phyloP scores from a whole-genome alignment of 2,113 vertebrate genomes.

The Acanthisitta chloris region DNA sequence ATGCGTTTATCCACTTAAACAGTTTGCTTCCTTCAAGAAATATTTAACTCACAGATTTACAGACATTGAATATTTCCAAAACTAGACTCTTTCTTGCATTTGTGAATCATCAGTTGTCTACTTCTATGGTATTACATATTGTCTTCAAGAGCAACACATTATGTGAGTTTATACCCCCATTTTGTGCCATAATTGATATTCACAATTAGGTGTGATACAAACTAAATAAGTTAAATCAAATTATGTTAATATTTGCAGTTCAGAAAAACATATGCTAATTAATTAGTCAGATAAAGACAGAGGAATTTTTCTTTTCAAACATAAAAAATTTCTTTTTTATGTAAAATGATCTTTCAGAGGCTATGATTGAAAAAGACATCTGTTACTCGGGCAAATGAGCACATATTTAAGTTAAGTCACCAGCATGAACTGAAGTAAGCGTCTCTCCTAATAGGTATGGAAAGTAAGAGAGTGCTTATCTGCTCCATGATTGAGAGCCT shows the following conservation, averaged over 20 bases:
- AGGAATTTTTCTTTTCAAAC: not conserved
- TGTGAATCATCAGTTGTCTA: not conserved
- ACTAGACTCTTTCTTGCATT: not conserved
- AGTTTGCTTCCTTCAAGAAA: constrained; percentile 8
- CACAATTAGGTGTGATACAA: not conserved
- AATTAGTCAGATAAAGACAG: not conserved
- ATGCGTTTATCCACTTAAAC: constrained; percentile 15
- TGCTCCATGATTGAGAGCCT: not conserved
- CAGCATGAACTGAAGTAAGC: not conserved
- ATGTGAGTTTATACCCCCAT: not conserved
- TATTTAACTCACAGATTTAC: not conserved
- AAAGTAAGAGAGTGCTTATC: not conserved
- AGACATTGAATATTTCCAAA: not conserved
- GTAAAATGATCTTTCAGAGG: not conserved
- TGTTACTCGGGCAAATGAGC: not conserved
- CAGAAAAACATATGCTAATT: not conserved
- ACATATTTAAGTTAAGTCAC: not conserved
- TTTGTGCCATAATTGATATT: not conserved
- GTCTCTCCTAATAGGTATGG: not conserved
- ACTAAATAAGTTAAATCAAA: not conserved
- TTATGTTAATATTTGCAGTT: not conserved
- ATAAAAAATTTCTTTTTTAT: not conserved
- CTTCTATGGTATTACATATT: not conserved
- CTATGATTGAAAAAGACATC: not conserved
- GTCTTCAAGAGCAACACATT: not conserved